Percentiles rank a stretch among this genome's conserved stretches.
Evolutionary conservation across 2,888 invertebrate genomes (phyloP).

Genomic region (Tiphia femorata): DNA sequence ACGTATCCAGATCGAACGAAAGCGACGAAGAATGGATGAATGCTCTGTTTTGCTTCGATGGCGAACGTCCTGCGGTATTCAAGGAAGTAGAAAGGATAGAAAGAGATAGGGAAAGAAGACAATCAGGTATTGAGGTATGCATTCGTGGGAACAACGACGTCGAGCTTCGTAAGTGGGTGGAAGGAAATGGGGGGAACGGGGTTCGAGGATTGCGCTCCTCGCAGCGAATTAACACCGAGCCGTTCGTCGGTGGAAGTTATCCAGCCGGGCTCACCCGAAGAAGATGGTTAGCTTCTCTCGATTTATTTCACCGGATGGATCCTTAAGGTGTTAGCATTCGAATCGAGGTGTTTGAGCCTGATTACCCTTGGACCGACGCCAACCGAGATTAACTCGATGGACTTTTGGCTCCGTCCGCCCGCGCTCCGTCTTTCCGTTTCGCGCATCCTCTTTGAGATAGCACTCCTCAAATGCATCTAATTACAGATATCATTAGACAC

Average conservation of each 20-base stretch:
- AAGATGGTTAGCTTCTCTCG: conserved; percentile 13
- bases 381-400: conserved; percentile 43
- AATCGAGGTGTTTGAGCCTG: conserved; percentile 26
- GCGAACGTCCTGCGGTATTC: no score
- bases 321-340: conserved; percentile 14
- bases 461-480: not conserved
- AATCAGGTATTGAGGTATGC: no score
- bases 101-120: not conserved
- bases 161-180: no score
- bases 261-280: not conserved
- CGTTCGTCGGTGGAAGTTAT: not conserved
- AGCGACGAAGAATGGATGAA: no score
- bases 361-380: conserved; percentile 45
- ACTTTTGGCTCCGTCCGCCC: conserved; percentile 20
- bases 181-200: not conserved
- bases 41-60: no score
- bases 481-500: not conserved
- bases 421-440: no score
- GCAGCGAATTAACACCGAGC: not conserved
- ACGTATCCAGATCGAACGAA: no score
- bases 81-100: not conserved
- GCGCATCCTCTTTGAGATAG: no score
- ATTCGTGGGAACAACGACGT: no score
- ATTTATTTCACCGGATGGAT: conserved; percentile 18
- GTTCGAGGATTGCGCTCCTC: not conserved